Conservation (phyloP, 2,888 invertebrate species). For the Ernsta delagoae region DNA sequence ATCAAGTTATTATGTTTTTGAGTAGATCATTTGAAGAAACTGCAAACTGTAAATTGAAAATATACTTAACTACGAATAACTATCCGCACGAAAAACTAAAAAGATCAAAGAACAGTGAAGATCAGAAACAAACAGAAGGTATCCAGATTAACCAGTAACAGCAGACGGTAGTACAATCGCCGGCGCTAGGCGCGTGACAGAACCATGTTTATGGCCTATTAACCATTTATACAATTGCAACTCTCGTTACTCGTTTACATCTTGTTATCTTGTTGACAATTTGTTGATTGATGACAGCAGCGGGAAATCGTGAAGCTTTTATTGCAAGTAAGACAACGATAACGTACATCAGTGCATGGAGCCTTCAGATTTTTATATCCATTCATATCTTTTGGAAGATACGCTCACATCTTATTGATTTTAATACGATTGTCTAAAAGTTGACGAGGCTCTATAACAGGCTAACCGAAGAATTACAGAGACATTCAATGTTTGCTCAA, state of each 20-base stretch:
- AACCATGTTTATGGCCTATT: slow-evolving; percentile 41
- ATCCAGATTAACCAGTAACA: background rate
- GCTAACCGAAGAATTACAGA: too few species aligned
- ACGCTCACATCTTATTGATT: too few species aligned
- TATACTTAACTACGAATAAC: too few species aligned
- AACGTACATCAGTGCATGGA: background rate
- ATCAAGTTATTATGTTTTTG: too few species aligned
- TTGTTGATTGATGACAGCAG: background rate
- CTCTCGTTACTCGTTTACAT: slow-evolving; percentile 34
- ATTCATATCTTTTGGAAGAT: too few species aligned
- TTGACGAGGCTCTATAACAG: too few species aligned
- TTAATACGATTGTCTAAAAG: too few species aligned
- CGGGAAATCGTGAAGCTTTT: background rate
- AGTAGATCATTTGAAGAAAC: too few species aligned
- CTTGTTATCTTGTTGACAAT: slow-evolving; percentile 37
- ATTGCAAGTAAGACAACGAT: background rate
- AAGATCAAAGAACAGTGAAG: too few species aligned
- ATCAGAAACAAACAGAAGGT: background rate
- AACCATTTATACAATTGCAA: slow-evolving; percentile 43
- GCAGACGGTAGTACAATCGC: slow-evolving; percentile 7
- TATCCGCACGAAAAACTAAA: too few species aligned
- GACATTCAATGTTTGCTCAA: too few species aligned
- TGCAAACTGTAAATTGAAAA: too few species aligned
- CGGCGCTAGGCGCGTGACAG: slow-evolving; percentile 42
- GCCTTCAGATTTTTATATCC: background rate